Evolutionary conservation across 2,888 invertebrate genomes (phyloP), one percentile per base, ranked within the genome.

Genomic region (Urechis unicinctus): DNA sequence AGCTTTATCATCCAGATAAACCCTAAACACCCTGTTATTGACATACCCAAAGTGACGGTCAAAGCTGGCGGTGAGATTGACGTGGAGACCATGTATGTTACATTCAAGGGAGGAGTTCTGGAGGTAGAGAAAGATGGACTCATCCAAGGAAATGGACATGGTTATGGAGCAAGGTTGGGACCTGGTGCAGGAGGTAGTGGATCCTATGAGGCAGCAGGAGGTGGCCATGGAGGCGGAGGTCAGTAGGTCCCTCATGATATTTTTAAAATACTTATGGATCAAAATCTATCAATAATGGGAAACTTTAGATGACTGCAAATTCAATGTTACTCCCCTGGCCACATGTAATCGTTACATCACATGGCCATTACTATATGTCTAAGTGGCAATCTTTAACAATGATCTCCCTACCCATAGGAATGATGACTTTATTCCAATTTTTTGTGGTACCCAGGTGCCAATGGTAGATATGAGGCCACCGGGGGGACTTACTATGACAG

Each of bases 201-300:
- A 13, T 50, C 57, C 17, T 47, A 57, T 52, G 57, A 57, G 49
- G 65, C 61, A 1, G 55, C 62, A 51, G 69, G 68, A 6, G 69
- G 59, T 30, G 63, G 66, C 1, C 60, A 68, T 57, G 66, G 66
- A 36, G 61, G 66, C 29, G 41, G 31, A 58, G 68, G 69, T 69
- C 53, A 55, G 48, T 49, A 25, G 1, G n/a, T n/a, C n/a, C n/a
- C n/a, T n/a, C n/a, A n/a, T n/a, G n/a, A n/a, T n/a, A n/a, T n/a
- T n/a, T n/a, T n/a, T n/a, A n/a, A n/a, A n/a, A n/a, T n/a, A n/a
- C n/a, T n/a, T n/a, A n/a, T n/a, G n/a, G n/a, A n/a, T n/a, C n/a
- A n/a, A n/a, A n/a, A n/a, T n/a, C n/a, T n/a, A n/a, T n/a, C n/a
- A n/a, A n/a, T n/a, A n/a, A n/a, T n/a, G n/a, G n/a, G n/a, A n/a